Evolutionary conservation across 2,888 invertebrate species (phyloP), one percentile per base, ranked within the genome.

Genomic region (Drosophila incognita): DNA sequence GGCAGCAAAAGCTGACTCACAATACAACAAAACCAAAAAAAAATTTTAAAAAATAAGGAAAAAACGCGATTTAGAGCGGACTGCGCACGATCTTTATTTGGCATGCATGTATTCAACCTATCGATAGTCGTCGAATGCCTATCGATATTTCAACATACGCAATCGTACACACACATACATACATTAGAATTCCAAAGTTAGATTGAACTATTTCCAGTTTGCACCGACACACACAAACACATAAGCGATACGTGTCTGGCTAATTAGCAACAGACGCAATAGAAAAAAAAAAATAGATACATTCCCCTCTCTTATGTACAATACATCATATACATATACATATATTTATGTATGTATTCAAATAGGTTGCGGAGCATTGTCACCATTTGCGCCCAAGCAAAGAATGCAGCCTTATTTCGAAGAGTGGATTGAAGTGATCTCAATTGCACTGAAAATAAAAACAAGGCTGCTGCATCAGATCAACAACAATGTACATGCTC

Each of bases 211-310:
- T 35, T 66, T 71, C 40, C 54, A 52, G 31, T 46, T 48, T 42
- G 18, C 36, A 13, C 27, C 35, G 11, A 27, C 13, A 48, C n/a
- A 18, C 40, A 24, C 15, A n/a, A 10, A 31, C 42, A 35, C 46
- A n/a, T 40, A 10, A 35, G n/a, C 42, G 58, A 61, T 72, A 71
- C 84, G 79, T 81, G 83, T 76, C 72, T 76, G 46, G 57, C 76
- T 76, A 76, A 87, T 87, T 84, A 84, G 76, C 82, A 73, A 52
- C 51, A 54, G 57, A 57, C 67, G 63, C 66, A 67, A 59, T 56
- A 33, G 27, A 59, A 59, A 24, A 54, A 15, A 36, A 15, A 36
- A 18, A 42, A 21, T 40, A 21, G 15, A 24, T 15, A 24, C 8
- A 46, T 46, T 46, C 4, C 2, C 15, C 46, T 46, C 46, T 46